Base-by-base conservation (phyloP, 2,888 invertebrate genomes). In the Nephrotoma guestfalica region DNA sequence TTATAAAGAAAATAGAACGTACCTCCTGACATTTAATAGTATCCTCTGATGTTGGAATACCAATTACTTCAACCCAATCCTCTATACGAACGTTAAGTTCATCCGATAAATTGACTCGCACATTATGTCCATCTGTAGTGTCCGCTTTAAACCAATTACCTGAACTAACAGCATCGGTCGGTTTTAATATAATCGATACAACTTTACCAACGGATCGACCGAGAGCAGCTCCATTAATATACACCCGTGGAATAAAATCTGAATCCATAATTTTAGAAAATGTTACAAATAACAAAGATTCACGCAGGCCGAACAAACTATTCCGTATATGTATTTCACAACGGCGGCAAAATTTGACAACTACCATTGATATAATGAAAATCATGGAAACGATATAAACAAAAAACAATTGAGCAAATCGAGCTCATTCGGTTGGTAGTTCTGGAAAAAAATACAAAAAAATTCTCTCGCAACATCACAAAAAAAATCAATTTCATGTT, bases 1-100 rank as follows among this genome's bases (percentile, higher is more conserved):
- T 47, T 3, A n/a, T 47, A 2, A 47, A 13, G 4, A 47, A 47
- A 47, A 13, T n/a, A n/a, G n/a, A 6, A 41, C 4, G 0, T 84
- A 86, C 87, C 85, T 87, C 87, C 7, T 15, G 9, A 51, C 87
- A 86, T 13, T 86, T 57, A 41, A 87, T 42, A 83, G 3, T 13
- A 15, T 40, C 47, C 6, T 47, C 86, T 6, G 18, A 5, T 18
- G 13, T 47, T 86, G 86, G 85, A 15, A 71, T 51, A 9, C 87
- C 87, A 45, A 86, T 71, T 0, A 87, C 43, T 86, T 87, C 87
- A 11, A 87, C 45, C 87, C 87, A 87, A 30, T 86, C 87, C 18
- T 86, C 41, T 4, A 87, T n/a, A 41, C 86, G 86, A 18, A 86
- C 43, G 86, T 86, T 87, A 1, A 88, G 15, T 18, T 87, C 86